Base-by-base conservation (phyloP, 2,888 invertebrate genomes). In the Euphydryas editha region DNA sequence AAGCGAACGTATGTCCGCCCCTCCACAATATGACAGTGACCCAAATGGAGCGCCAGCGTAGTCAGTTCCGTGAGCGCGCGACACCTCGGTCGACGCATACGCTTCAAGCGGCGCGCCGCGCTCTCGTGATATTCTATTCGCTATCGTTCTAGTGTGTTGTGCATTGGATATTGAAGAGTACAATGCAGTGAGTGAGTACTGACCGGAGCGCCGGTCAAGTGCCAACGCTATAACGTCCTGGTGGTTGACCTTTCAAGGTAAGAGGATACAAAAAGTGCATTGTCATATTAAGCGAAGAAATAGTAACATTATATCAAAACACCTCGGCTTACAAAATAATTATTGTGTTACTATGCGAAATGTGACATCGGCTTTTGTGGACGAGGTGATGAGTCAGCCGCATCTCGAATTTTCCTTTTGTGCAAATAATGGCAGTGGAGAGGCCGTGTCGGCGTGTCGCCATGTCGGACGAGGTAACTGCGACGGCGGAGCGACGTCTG, bases 41-140 rank as follows among this genome's bases (percentile, higher is more conserved):
- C 91, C 88, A 91, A 90, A 91, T 91, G 90, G 89, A 83, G 85
- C 89, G 90, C 88, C 85, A 82, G 86, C 91, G 90, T 90, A 90
- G 81, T 91, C 88, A 88, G 91, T 91, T 88, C 91, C 90, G 92
- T 86, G 88, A 90, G 88, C 82, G 86, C 84, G 82, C 85, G 85
- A 82, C 79, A 75, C 78, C 74, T 73, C 71, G 77, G 71, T 73
- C 72, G 81, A 83, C 85, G 86, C 80, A 69, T 71, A 78, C 74
- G 76, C 76, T 68, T 73, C 77, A 73, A 75, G 65, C 76, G 71
- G 73, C 68, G 73, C 74, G 73, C 65, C 66, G 69, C 69, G 66
- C 65, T 39, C 71, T 69, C 75, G 77, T 81, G 80, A 76, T 75
- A 74, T 73, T 76, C 77, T 75, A 73, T 71, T 76, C 81, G 82